Conservation (phyloP, 1,140 invertebrate species). For the Papilio aristodemus region DNA sequence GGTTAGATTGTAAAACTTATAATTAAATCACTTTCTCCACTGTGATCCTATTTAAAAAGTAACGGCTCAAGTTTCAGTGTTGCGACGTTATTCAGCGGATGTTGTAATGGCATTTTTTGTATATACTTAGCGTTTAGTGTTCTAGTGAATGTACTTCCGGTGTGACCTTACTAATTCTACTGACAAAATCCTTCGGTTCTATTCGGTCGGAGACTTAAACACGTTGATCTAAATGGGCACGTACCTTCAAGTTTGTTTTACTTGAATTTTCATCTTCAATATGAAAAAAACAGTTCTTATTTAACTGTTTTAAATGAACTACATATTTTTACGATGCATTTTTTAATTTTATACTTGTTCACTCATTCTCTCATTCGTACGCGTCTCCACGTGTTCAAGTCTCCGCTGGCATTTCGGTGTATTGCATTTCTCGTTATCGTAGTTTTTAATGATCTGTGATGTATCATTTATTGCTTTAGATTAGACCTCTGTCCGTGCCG, state of each 20-base stretch:
- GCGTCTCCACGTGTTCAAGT: not conserved
- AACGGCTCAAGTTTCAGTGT: conserved; percentile 73
- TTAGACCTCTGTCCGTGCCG: conserved; percentile 50
- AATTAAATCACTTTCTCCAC: conserved; percentile 79
- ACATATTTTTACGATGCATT: too few relatives aligned
- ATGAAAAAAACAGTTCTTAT: too few relatives aligned
- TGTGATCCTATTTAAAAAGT: conserved; percentile 78
- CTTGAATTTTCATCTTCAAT: too few relatives aligned
- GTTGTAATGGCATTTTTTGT: conserved; percentile 60
- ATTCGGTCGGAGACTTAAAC: not conserved
- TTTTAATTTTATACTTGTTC: too few relatives aligned
- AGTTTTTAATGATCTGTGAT: conserved; percentile 73
- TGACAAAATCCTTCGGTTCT: conserved; percentile 41
- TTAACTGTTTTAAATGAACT: too few relatives aligned
- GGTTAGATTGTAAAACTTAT: conserved; percentile 65
- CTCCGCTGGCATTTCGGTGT: conserved; percentile 53
- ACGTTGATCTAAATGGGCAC: not conserved
- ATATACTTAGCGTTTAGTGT: conserved; percentile 70
- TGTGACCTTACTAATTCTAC: conserved; percentile 74
- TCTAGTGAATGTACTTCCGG: conserved; percentile 68
- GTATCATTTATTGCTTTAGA: conserved; percentile 66
- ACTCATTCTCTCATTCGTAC: not conserved
- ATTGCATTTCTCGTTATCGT: conserved; percentile 58
- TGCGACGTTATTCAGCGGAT: conserved; percentile 58
- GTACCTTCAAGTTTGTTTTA: too few relatives aligned